These are phyloP conservation scores for Sisor rabdophorus DNA, from an alignment of 2,113 vertebrate species.

Conservation along the genomic window DNA sequence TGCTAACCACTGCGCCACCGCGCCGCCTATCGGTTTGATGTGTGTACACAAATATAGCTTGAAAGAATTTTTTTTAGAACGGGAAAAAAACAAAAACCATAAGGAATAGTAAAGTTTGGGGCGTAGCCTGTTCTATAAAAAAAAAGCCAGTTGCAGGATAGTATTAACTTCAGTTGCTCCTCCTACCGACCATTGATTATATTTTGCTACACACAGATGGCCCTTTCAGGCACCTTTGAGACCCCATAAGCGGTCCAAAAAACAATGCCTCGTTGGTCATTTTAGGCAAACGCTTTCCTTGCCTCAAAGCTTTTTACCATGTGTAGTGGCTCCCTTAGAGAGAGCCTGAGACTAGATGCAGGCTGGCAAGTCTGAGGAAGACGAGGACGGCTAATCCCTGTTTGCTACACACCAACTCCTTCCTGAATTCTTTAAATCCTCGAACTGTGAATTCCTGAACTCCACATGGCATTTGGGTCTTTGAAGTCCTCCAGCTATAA, in stretches of 20 bases:
- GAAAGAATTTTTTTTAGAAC: too few relatives aligned
- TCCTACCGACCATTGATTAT: background rate
- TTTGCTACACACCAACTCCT: constrained; percentile 10
- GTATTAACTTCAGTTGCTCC: background rate
- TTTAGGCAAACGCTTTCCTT: background rate
- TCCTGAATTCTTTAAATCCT: constrained; percentile 19
- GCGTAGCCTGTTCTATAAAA: too few relatives aligned
- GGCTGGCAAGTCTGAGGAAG: constrained; percentile 1
- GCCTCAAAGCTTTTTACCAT: background rate
- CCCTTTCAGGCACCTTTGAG: background rate
- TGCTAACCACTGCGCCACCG: too few relatives aligned
- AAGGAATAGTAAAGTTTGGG: too few relatives aligned
- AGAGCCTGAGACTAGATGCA: background rate
- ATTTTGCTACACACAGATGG: background rate
- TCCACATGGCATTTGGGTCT: constrained; percentile 33
- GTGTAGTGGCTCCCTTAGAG: background rate
- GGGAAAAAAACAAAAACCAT: too few relatives aligned
- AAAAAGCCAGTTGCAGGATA: background rate
- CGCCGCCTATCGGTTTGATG: too few relatives aligned
- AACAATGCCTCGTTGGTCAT: background rate
- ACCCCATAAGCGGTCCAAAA: background rate
- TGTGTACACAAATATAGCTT: too few relatives aligned
- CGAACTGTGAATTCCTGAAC: constrained; percentile 36
- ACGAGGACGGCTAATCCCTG: constrained; percentile 13
- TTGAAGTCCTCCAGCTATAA: constrained; percentile 35